Evolutionary conservation across 1,140 invertebrate genomes (phyloP).

Genomic region (Drosophila ironensis): DNA sequence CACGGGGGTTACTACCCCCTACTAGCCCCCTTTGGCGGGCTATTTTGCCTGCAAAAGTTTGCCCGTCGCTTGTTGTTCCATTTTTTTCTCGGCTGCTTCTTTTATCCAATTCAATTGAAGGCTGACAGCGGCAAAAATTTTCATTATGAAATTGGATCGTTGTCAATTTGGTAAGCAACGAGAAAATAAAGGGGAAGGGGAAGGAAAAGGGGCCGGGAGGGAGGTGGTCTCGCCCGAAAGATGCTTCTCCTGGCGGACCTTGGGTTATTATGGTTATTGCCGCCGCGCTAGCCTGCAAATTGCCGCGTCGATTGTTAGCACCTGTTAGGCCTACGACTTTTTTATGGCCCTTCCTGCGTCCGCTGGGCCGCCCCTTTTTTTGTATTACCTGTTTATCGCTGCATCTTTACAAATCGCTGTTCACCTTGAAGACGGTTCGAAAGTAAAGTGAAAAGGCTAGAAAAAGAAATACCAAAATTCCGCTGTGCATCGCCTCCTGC

Average conservation of each 20-base stretch:
- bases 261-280: conserved; percentile 42
- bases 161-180: conserved; percentile 52
- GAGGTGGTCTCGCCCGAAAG: too few species aligned
- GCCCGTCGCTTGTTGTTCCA: conserved; percentile 19
- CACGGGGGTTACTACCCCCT: conserved; percentile 52
- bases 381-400: conserved; percentile 51
- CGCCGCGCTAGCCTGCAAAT: conserved; percentile 19
- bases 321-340: conserved; percentile 60
- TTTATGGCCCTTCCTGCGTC: conserved; percentile 12
- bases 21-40: conserved; percentile 11
- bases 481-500: conserved; percentile 21
- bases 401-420: conserved; percentile 65
- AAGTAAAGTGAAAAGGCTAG: conserved; percentile 56
- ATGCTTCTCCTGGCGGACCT: conserved; percentile 1
- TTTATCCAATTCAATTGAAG: conserved; percentile 75
- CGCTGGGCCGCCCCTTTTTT: not conserved
- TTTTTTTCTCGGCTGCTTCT: conserved; percentile 30
- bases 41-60: conserved; percentile 46
- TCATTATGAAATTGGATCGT: conserved; percentile 80
- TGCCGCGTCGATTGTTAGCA: conserved; percentile 50
- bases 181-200: conserved; percentile 2
- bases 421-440: conserved; percentile 50
- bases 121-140: conserved; percentile 72
- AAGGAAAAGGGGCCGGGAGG: not conserved
- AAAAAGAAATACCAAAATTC: conserved; percentile 33